Percentiles rank a stretch among this genome's conserved stretches.
Evolutionary conservation across 30 jellyfish, hydroid and myxozoan genomes (phyloP).

Genomic region (Rhopilema esculentum): DNA sequence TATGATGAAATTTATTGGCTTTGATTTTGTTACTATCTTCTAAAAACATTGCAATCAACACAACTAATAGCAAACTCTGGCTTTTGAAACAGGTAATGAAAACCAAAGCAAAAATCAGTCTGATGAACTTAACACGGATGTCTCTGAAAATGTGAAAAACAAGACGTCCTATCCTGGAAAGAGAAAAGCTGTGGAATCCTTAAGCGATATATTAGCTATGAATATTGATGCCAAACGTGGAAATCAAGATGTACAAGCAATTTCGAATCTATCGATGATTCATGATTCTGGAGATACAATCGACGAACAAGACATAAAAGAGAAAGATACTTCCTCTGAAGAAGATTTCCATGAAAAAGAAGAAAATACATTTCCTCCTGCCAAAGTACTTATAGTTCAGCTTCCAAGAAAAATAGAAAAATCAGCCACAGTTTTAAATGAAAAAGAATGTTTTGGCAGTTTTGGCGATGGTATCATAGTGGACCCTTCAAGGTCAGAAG

Average conservation of each 20-base stretch:
- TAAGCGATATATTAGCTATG: too few relatives aligned
- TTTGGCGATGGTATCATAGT: neutral
- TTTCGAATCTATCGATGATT: too few relatives aligned
- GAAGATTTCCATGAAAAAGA: neutral
- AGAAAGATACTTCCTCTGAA: neutral
- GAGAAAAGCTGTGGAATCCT: too few relatives aligned
- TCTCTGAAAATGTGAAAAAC: neutral
- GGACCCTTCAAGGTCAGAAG: neutral
- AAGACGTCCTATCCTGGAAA: neutral
- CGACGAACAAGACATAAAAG: neutral
- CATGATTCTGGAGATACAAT: too few relatives aligned
- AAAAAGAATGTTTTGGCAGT: neutral
- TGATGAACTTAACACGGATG: neutral
- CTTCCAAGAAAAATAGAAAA: neutral
- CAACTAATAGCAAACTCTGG: too few relatives aligned
- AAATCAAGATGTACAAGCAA: too few relatives aligned
- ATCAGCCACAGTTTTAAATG: neutral
- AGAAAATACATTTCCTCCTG: neutral
- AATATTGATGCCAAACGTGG: too few relatives aligned
- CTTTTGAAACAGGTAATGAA: too few relatives aligned
- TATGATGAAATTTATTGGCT: too few relatives aligned
- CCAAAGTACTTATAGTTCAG: neutral
- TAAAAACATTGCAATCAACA: too few relatives aligned
- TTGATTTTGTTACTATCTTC: too few relatives aligned
- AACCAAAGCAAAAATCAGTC: too few relatives aligned